phyloP scores from a whole-genome alignment of 2,113 vertebrate genomes.

The Alligator mississippiensis region DNA sequence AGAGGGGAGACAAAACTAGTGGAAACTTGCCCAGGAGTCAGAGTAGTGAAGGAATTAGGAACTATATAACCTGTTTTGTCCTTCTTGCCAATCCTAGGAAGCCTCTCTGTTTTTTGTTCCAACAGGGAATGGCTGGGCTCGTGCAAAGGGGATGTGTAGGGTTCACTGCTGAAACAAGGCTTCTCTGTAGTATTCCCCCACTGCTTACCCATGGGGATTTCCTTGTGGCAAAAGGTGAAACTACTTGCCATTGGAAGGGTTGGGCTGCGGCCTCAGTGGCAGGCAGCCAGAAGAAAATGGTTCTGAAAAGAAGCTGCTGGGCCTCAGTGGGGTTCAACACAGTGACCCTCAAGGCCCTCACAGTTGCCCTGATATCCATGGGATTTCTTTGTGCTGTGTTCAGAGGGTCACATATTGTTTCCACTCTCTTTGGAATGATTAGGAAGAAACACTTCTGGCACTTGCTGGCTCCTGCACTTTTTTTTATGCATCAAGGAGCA shows the following conservation, averaged over 20 bases:
- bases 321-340: background rate
- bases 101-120: background rate
- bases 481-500: slow-evolving; percentile 55
- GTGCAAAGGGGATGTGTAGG: background rate
- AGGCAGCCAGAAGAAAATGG: background rate
- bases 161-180: background rate
- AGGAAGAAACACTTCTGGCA: slow-evolving; percentile 19
- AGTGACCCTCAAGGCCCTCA: no score
- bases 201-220: rapidly evolving
- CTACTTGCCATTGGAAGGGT: background rate
- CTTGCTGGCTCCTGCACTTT: slow-evolving; percentile 24
- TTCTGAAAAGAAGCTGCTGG: rapidly evolving
- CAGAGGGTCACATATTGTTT: background rate
- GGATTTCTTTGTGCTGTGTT: background rate
- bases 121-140: background rate
- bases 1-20: background rate
- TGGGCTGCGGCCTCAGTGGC: background rate
- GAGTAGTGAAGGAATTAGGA: background rate
- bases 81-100: rapidly evolving
- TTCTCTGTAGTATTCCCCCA: background rate
- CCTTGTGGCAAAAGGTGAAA: background rate
- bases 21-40: rapidly evolving
- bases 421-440: slow-evolving; percentile 27
- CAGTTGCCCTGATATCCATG: rapidly evolving
- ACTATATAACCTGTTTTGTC: background rate